These are phyloP conservation scores for Coregonus ussuriensis DNA, from an alignment of 2,797 vertebrate genomes.

Conservation along the genomic window DNA sequence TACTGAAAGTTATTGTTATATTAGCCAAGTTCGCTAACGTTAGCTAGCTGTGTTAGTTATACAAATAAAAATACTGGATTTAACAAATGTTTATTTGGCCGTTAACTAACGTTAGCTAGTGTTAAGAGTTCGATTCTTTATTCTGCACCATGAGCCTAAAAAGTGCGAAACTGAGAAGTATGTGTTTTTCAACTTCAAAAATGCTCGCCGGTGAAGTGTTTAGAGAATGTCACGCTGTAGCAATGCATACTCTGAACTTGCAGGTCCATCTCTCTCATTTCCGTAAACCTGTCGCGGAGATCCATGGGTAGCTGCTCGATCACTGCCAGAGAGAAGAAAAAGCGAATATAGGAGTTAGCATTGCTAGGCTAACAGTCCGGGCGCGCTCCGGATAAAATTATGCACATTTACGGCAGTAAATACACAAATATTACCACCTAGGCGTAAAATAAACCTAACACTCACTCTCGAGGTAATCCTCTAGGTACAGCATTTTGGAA, in stretches of 20 bases:
- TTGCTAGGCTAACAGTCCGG: slow-evolving; percentile 65
- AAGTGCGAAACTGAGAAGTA: not conserved
- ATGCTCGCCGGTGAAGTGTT: not conserved
- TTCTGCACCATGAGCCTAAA: not conserved
- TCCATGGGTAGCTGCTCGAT: slow-evolving; percentile 99
- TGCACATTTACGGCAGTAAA: not conserved
- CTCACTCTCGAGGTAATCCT: slow-evolving; percentile 98
- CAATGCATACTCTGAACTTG: slow-evolving; percentile 94
- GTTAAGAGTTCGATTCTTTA: not conserved
- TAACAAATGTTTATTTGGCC: not conserved
- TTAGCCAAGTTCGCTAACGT: not conserved
- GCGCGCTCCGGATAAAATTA: slow-evolving; percentile 1
- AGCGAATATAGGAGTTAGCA: slow-evolving; percentile 61
- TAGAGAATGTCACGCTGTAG: slow-evolving; percentile 9
- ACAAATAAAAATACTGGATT: not conserved
- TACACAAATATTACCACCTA: rapidly evolving
- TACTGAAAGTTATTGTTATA: not conserved
- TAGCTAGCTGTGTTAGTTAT: not conserved
- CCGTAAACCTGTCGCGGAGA: slow-evolving; percentile 97
- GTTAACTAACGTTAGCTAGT: not conserved
- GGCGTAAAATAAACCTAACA: slow-evolving; percentile 41
- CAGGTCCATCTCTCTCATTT: slow-evolving; percentile 99
- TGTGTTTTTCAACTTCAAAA: slow-evolving; percentile 8
- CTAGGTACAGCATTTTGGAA: slow-evolving; percentile 91
- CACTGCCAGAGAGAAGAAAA: slow-evolving; percentile 81